Base-by-base conservation (phyloP, 2,888 invertebrate genomes). In the Apantesis nais region DNA sequence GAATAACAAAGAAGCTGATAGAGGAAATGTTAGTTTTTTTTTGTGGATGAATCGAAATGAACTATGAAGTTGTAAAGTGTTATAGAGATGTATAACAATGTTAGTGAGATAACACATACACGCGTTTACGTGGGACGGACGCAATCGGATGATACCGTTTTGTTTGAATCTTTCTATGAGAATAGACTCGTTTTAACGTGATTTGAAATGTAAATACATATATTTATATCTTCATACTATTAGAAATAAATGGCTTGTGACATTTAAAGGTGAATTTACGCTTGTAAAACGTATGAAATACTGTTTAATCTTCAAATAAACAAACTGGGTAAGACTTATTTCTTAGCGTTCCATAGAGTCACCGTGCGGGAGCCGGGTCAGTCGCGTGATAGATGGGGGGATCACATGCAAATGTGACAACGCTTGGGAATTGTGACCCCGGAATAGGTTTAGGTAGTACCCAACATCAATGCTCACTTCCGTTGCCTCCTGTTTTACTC, bases 81-180 rank as follows among this genome's bases (percentile, higher is more conserved):
- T 75, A 80, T 68, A 73, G 81, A 83, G 82, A 83, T 82, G 79
- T 80, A 72, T 74, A 80, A 81, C 81, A 81, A 81, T 81, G 74
- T 90, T 86, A 86, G 82, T 83, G 79, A 90, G 92, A 92, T 93
- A 92, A 89, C 83, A 78, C 79, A 84, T 84, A 90, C 90, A 91
- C 81, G 87, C 87, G 82, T 90, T 89, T 88, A 91, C 89, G 93
- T 92, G 91, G 92, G 92, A 81, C 78, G 89, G 81, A 82, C 80
- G 84, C 83, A 84, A 90, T 88, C 85, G 84, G 87, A 89, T 90
- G 89, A 86, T 88, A 84, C 82, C 83, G 48, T 85, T 78, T 89
- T 85, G 78, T 88, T 83, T 79, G 83, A 75, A 4, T 60, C 31
- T 14, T 34, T 55, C 52, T 67, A 44, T n/a, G 64, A 22, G 9